Evolutionary conservation across 2,113 vertebrate species (phyloP).

Genomic region (Mesoclemmys tuberculata): DNA sequence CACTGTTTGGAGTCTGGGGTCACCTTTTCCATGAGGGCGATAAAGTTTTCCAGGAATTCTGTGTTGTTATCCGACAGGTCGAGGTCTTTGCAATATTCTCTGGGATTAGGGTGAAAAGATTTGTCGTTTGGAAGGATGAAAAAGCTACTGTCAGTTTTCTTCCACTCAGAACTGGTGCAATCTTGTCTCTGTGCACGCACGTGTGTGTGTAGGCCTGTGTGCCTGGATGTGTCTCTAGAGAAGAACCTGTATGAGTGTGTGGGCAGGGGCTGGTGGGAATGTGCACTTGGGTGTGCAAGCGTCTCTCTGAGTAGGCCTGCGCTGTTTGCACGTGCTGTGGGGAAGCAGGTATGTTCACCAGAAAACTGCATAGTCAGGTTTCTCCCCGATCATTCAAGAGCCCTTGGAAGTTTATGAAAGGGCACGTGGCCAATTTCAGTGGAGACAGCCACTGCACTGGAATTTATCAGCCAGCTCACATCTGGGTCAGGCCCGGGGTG

Average conservation of each 20-base stretch:
- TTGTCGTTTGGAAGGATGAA: conserved; percentile 60
- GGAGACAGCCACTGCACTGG: background rate
- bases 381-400: background rate
- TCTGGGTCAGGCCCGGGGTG: background rate
- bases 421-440: background rate
- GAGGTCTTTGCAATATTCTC: conserved; percentile 99
- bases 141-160: conserved; percentile 70
- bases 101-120: conserved; percentile 78
- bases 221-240: background rate
- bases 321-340: background rate
- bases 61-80: conserved; percentile 98
- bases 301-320: no score
- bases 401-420: background rate
- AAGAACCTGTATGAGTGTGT: background rate
- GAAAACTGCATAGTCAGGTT: background rate
- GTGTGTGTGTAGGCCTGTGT: background rate
- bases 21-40: conserved; percentile 99
- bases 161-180: background rate
- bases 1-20: conserved; percentile 99
- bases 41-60: conserved; percentile 98
- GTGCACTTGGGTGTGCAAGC: background rate
- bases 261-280: background rate
- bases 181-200: background rate
- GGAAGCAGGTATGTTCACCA: background rate
- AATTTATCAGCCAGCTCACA: background rate